Evolutionary conservation across 2,797 vertebrate genomes (phyloP), one percentile per base, ranked within the genome.

Genomic region (Lutjanus argentimaculatus): DNA sequence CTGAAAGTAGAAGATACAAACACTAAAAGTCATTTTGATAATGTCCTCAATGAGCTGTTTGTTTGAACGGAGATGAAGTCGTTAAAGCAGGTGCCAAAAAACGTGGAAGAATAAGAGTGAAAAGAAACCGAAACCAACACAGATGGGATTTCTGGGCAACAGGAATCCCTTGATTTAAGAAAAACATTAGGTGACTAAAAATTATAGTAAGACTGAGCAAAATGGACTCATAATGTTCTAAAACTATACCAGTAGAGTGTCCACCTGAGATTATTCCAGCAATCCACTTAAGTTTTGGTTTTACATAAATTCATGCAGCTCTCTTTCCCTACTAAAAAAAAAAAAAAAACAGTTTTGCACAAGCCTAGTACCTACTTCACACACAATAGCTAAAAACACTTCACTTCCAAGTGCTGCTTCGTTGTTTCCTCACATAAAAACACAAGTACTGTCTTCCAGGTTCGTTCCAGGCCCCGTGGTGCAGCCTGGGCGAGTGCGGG

Each of bases 381-480:
- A 67, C 25, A 67, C 79, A 84, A 78, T 21, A 40, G 40, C 8
- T 56, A 55, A 75, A 53, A 75, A 21, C 74, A 68, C 87, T 92
- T 75, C 7, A 77, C 58, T 13, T 45, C 67, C 19, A 82, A 91
- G 83, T 79, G 73, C 64, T 40, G 64, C 67, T 82, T 65, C 17
- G 46, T 73, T 1, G 11, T 68, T 61, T 62, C 46, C 48, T 53
- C 22, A 8, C 8, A 30, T 66, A 53, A 85, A 76, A 82, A 45
- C 64, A 64, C 17, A 15, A 3, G 16, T n/a, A 46, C 75, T 79
- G 56, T 62, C 36, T 76, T 75, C 8, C 80, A 96, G 96, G 85
- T 87, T 96, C 95, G 0, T 99, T 99, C 92, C 97, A 96, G 5
- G 96, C 97, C 1, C 97, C 98, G 0, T 99, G 99, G 99, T 92